Base-by-base conservation (phyloP, 92 coral and sea anemone species). In the Epizoanthus rinbou region DNA sequence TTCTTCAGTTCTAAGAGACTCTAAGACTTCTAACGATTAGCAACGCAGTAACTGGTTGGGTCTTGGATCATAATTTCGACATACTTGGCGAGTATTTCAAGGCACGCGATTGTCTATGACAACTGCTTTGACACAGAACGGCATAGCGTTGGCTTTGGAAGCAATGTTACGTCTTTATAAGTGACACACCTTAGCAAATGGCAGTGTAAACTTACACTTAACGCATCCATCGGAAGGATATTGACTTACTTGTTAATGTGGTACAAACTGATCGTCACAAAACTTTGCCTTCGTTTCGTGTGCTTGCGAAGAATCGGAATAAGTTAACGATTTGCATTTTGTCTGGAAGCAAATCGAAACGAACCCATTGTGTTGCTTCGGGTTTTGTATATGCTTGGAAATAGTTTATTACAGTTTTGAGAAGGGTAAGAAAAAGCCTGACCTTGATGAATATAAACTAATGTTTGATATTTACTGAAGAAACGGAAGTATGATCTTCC, bases 81-180 rank as follows among this genome's bases (percentile, higher is more conserved):
- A 17, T 41, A 4, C 68, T 57, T 15, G 10, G 31, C 8, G 54
- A 39, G 24, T 17, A 19, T 37, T 21, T 13, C 57, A 58, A 59
- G 57, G 18, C 39, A 78, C 82, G 59, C 70, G 72, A 76, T 59
- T 50, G 54, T 11, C 9, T 9, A 50, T 50, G 9, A 50, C 54
- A 43, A 50, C 81, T 18, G 52, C 65, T 24, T 78, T 43, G 43
- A 31, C 21, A 60, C 65, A 58, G 19, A 4, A 57, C n/a, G 71
- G 45, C 15, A 23, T 39, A 65, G 82, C 82, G 82, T 78, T 71
- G 33, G 54, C 45, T 60, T 78, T 78, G 57, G 68, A n/a, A 78
- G 71, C 57, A n/a, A 60, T 43, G 22, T 11, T 23, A 25, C 43
- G 19, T 6, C 45, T 56, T 18, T 47, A 25, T 11, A 74, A 28